Evolutionary conservation across 1,140 invertebrate species (phyloP).

Genomic region (Scaptomyza pallida): DNA sequence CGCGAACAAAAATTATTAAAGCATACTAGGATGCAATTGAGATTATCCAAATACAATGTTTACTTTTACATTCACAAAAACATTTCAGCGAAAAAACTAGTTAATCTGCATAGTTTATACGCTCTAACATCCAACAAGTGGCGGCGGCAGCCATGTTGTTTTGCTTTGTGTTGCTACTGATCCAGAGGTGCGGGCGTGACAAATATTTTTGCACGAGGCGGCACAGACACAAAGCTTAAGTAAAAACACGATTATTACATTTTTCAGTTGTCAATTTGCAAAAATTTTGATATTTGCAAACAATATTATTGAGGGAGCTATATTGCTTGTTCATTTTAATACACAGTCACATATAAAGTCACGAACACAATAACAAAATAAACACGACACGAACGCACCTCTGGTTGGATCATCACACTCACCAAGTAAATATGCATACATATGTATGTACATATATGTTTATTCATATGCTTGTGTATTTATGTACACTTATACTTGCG

Average conservation of each 20-base stretch:
- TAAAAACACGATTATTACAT: slow-evolving; percentile 9
- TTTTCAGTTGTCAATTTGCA: slow-evolving; percentile 4
- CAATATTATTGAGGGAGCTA: slow-evolving; percentile 3
- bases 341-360: slow-evolving; percentile 26
- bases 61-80: slow-evolving; percentile 3
- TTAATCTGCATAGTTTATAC: slow-evolving; percentile 36
- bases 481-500: slow-evolving; percentile 44
- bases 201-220: slow-evolving; percentile 33
- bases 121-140: slow-evolving; percentile 72
- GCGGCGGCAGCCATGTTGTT: slow-evolving; percentile 71
- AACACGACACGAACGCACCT: slow-evolving; percentile 48
- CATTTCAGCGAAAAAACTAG: slow-evolving; percentile 15
- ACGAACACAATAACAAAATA: slow-evolving; percentile 34
- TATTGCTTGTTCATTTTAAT: slow-evolving; percentile 10
- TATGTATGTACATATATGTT: slow-evolving; percentile 31
- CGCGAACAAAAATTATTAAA: too few relatives aligned
- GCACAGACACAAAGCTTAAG: slow-evolving; percentile 15
- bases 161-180: slow-evolving; percentile 48
- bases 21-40: too few relatives aligned
- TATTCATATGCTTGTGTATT: slow-evolving; percentile 37
- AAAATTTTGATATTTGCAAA: neutral
- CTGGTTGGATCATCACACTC: slow-evolving; percentile 52
- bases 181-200: slow-evolving; percentile 51
- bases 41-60: neutral
- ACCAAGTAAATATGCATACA: slow-evolving; percentile 43